A percentile compares a stretch with the other conserved stretches of the same genome.
Evolutionary conservation across 2,113 vertebrate species (phyloP).

Genomic region (Megaptera novaeangliae): DNA sequence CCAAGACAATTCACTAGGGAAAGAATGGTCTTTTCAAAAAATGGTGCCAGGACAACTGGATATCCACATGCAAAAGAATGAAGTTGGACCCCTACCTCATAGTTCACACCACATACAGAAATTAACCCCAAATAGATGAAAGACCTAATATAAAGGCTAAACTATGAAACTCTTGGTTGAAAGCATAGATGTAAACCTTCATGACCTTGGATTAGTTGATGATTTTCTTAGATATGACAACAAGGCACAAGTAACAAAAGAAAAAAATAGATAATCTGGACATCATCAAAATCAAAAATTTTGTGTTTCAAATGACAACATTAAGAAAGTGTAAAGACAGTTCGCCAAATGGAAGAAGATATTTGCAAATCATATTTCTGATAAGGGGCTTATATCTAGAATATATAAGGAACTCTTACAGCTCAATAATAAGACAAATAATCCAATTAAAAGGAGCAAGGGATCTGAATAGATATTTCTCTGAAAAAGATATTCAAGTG

Average conservation of each 20-base stretch:
- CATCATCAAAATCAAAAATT: neutral
- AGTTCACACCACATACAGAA: neutral
- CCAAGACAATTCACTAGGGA: neutral
- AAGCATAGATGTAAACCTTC: neutral
- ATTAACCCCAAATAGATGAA: neutral
- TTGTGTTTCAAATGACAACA: neutral
- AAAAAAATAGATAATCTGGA: neutral
- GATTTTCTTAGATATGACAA: neutral
- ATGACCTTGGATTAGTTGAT: neutral
- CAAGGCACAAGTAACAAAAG: neutral
- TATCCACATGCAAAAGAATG: neutral
- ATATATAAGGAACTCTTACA: neutral
- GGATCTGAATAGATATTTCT: neutral
- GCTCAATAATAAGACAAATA: neutral
- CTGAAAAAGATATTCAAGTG: neutral
- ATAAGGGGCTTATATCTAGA: neutral
- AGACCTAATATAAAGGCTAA: neutral
- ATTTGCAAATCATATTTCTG: neutral
- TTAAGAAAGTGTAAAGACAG: neutral
- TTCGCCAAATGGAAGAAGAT: neutral
- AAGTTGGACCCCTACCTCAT: neutral
- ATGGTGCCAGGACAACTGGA: neutral
- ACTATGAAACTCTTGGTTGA: neutral
- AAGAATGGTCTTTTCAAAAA: neutral
- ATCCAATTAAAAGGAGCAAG: neutral